Base-by-base conservation (phyloP, 2,888 invertebrate species). In the Acronicta aceris region DNA sequence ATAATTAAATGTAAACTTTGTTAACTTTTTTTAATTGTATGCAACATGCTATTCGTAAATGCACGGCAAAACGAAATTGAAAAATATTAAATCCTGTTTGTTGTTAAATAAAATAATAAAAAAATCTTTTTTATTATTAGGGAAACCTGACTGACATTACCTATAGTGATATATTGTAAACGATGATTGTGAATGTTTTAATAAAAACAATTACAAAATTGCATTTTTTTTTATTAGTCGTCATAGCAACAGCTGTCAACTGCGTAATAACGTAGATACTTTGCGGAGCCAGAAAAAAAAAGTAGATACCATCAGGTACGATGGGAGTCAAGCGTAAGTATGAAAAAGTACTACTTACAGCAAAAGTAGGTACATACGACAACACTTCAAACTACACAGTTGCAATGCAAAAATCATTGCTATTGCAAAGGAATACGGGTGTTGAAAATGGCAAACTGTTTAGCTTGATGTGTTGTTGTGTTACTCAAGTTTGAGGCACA, bases 161-260 rank as follows among this genome's bases (percentile, higher is more conserved):
- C 71, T 87, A 84, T 78, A 78, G 78, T 78, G 78, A 78, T 78
- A 79, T 71, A 69, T 57, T 79, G 80, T 71, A 77, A 78, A 78
- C 75, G 67, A 78, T 81, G 84, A 89, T 90, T 91, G 89, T 89
- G 87, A 89, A 89, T 84, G 87, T 86, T 90, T 87, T 86, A 86
- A 85, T 89, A 88, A 86, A 88, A 85, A 74, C 76, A 78, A 79
- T 66, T 74, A 65, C 51, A 13, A 71, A 77, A 79, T 53, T 61
- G 27, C 21, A 43, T n/a, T 49, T 71, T 60, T 54, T 59, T 67
- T 77, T 8, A 57, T 63, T 70, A 17, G 7, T 21, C 21, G 4
- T 21, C 21, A 13, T n/a, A 2, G 13, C 12, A 13, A 8, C 33
- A 15, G 12, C 21, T n/a, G 8, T 41, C 5, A 27, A 30, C 30